Base-by-base conservation (phyloP, 2,113 vertebrate species). In the Daphoenositta chrysoptera region DNA sequence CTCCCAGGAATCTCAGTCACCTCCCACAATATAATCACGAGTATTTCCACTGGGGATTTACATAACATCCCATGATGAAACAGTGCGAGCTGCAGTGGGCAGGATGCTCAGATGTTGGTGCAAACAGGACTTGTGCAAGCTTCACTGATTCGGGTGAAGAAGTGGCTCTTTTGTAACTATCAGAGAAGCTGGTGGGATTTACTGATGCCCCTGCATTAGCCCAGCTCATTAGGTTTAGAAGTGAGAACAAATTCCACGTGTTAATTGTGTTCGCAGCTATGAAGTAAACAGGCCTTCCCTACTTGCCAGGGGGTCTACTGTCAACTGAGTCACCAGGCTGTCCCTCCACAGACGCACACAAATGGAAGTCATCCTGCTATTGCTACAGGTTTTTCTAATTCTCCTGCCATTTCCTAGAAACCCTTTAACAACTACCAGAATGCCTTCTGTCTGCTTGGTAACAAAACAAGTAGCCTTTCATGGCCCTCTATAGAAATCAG, bases 371-470 rank as follows among this genome's bases (percentile, higher is more conserved):
- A 27, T 70, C 75, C 58, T 61, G 64, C 68, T 71, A 31, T 81
- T 78, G 56, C 91, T 26, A 21, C 26, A 47, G 44, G 31, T 30
- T 83, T 94, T 96, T 81, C 72, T 83, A 81, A 63, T 88, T 83
- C 79, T 87, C 65, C 75, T 94, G 88, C 83, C 76, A 86, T 83
- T 89, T 95, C 94, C 80, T 83, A 81, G 94, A 94, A 95, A 48
- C 83, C 68, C 86, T 94, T 92, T 81, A 93, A 90, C 92, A 80
- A 15, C 86, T 73, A 86, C 71, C 47, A 90, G 76, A 83, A 81
- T 54, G 39, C 83, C 47, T 94, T 73, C 83, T 93, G 58, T 93
- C 86, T 93, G 76, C 76, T 92, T 35, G 13, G 68, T 89, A 73
- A 64, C 89, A 87, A 81, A 95, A 81, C 83, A 83, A 95, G 86